Evolutionary conservation across 1,140 invertebrate genomes (phyloP), one percentile per base, ranked within the genome.

Genomic region (Atopsyche davidsoni): DNA sequence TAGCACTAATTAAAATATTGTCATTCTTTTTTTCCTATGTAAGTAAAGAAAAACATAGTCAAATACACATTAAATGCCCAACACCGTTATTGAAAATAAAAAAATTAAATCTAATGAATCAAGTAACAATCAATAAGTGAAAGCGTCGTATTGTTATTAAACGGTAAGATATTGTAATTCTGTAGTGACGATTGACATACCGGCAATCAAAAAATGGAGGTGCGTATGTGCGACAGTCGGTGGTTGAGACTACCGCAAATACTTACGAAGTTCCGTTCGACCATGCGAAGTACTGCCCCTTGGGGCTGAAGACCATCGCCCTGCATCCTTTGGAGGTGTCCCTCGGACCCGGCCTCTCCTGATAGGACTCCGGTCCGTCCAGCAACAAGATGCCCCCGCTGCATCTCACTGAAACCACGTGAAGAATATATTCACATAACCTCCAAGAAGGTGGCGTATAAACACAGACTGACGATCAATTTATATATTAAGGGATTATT

Each of bases 221-320:
- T 11, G 19, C 10, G 14, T 10, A 18, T 14, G 40, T 24, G 14
- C 10, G 10, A 2, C 10, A 17, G 3, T 9, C 21, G 35, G 13
- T 21, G 22, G 10, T 24, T 39, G 22, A 39, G 16, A 31, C 14
- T 17, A 40, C n/a, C 11, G 22, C n/a, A n/a, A n/a, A 32, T 10
- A 59, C 62, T 64, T 63, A 76, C 72, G 55, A 67, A 24, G 58
- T 60, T 22, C 74, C 79, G 66, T 80, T 83, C 25, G 75, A 68
- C 77, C 79, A 86, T 13, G 80, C 80, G 64, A 86, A 82, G 61
- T 82, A 83, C 45, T 72, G 68, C 35, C 83, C 83, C 57, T 81
- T 70, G 13, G 79, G 73, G 61, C 81, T 84, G 62, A 85, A 87
- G 14, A 73, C 60, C 73, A 85, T 80, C 22, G 75, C 67, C 55